Evolutionary conservation across 2,113 vertebrate species (phyloP).

Genomic region (Archocentrus centrarchus): DNA sequence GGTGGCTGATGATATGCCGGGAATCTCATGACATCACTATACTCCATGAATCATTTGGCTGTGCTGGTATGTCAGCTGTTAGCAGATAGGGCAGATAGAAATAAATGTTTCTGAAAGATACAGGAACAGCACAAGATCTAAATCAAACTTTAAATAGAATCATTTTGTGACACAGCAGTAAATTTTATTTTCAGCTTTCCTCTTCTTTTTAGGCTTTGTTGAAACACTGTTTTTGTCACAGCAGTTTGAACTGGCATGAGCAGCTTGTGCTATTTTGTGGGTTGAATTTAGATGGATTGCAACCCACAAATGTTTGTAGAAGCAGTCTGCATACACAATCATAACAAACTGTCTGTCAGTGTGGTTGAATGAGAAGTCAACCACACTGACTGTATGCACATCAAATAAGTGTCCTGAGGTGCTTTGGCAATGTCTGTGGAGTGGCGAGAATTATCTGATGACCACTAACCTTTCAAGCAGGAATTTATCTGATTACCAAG

Average conservation of each 20-base stretch:
- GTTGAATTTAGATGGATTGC: neutral
- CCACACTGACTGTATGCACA: neutral
- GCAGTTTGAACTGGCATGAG: neutral
- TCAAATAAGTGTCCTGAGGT: no score
- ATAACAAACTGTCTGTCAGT: neutral
- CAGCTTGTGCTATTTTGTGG: neutral
- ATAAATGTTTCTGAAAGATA: neutral
- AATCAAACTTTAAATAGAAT: neutral
- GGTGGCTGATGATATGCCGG: slow-evolving; percentile 21
- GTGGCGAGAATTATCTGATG: neutral
- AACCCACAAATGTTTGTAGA: neutral
- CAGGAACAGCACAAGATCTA: neutral
- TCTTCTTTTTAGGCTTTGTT: neutral
- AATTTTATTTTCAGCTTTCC: neutral
- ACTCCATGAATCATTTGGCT: neutral
- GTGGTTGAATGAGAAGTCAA: neutral
- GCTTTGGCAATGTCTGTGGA: neutral
- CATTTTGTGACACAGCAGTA: neutral
- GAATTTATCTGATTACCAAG: neutral
- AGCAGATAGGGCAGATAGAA: neutral
- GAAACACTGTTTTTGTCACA: neutral
- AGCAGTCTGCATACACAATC: no score
- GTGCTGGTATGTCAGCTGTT: neutral
- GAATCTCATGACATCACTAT: slow-evolving; percentile 4
- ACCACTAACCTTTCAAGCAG: neutral